Evolutionary conservation across 2,797 vertebrate species (phyloP).

Genomic region (Momotus momota): DNA sequence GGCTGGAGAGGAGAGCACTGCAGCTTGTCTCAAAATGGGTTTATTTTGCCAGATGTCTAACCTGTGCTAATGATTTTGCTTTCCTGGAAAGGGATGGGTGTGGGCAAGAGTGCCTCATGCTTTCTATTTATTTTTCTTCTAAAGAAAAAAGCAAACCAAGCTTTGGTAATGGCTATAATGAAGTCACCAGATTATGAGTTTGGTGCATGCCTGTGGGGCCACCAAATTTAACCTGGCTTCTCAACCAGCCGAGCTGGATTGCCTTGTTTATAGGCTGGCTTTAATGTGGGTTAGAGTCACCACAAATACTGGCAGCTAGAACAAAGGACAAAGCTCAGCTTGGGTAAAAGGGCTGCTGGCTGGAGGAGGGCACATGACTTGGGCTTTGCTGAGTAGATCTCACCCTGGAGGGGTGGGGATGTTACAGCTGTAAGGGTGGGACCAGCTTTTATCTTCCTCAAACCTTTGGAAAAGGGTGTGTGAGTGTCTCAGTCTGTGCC

Average conservation of each 20-base stretch:
- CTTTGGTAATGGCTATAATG: background rate
- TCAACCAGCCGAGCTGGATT: background rate
- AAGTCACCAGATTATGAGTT: background rate
- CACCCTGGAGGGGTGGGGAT: background rate
- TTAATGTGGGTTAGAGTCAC: constrained; percentile 11
- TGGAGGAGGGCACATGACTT: background rate
- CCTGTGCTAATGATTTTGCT: background rate
- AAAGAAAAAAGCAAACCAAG: background rate
- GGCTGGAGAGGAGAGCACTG: background rate
- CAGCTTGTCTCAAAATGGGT: background rate
- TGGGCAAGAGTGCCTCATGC: background rate
- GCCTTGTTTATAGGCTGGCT: background rate
- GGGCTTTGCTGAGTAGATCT: background rate
- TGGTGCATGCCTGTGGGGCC: background rate
- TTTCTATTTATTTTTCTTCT: no score
- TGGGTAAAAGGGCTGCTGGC: background rate
- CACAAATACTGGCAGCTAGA: background rate
- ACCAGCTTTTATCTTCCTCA: background rate
- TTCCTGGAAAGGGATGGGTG: background rate
- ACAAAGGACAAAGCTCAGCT: constrained; percentile 8
- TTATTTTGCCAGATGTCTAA: background rate
- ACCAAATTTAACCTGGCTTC: background rate
- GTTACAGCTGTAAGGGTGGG: background rate
- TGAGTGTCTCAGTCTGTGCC: background rate
- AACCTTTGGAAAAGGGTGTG: background rate